A percentile compares a stretch with the other conserved stretches of the same genome.
Conservation (phyloP, 1,140 invertebrate species). For the Chymomyza costata region DNA sequence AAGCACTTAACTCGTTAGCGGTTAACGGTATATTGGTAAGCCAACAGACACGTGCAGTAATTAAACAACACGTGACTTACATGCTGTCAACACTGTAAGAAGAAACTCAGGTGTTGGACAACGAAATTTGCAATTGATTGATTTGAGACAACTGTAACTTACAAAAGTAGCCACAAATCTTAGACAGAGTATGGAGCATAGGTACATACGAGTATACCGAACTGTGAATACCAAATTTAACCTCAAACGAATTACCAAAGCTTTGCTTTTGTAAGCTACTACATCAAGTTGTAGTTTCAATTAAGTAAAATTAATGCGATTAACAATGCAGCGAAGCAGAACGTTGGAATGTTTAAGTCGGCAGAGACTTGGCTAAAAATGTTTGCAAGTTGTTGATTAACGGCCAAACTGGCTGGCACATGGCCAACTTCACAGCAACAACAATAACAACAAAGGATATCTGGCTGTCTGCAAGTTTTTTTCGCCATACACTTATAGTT, state of each 20-base stretch:
- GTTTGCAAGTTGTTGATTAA: constrained; percentile 33
- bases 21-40: constrained; percentile 66
- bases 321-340: constrained; percentile 21
- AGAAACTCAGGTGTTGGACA: constrained; percentile 25
- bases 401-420: constrained; percentile 26
- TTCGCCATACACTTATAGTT: no score
- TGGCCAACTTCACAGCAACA: constrained; percentile 12
- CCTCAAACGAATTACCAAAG: constrained; percentile 12
- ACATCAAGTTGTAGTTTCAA: constrained; percentile 39
- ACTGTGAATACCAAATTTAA: no score
- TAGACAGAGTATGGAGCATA: constrained; percentile 15
- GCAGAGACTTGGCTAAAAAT: constrained; percentile 4
- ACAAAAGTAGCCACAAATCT: constrained; percentile 38
- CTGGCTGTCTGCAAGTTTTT: no score
- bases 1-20: constrained; percentile 71
- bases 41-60: constrained; percentile 57
- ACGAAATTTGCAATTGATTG: constrained; percentile 50
- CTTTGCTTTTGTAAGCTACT: constrained; percentile 3
- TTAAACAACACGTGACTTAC: constrained; percentile 62
- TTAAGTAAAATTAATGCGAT: constrained; percentile 64
- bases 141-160: constrained; percentile 21
- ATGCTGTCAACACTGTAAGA: constrained; percentile 50
- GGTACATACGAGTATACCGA: no score
- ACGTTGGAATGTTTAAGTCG: no score
- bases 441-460: no score